Base-by-base conservation (phyloP, 2,113 vertebrate species). In the Rostratula benghalensis region DNA sequence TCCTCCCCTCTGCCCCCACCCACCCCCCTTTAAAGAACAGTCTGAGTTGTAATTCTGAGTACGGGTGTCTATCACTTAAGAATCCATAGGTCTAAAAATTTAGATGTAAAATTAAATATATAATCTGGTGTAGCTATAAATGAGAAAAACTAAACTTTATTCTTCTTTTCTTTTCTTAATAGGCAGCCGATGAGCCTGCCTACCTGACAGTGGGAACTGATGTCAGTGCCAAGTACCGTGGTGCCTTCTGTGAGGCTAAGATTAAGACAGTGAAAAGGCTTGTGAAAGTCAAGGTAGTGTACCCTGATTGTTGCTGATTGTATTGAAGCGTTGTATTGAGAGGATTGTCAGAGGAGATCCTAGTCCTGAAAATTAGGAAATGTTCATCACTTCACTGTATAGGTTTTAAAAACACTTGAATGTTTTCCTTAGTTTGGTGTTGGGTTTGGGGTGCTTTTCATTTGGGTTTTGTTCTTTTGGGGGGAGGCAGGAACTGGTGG, bases 181-280 rank as follows among this genome's bases (percentile, higher is more conserved):
- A 99, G 99, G 99, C 99, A 98, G 99, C 98, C 57, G 99, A 99
- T 87, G 99, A 99, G 98, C 99, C 99, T 98, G 99, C 99, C 99
- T 99, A 99, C 98, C 98, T 99, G 98, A 99, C 99, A 90, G 99
- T 99, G 98, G 99, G 99, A 94, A 99, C 99, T 2, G 99, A 99
- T 96, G 99, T 99, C 96, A 99, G 99, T 94, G 99, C 99, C 97
- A 99, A 99, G 97, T 99, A 99, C 98, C 98, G 99, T 74, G 99
- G 99, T 98, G 99, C 99, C 96, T 99, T 99, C 97, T 99, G 99
- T 8, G 99, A 99, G 98, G 99, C 99, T 81, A 99, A 99, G 97
- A 99, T 99, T 97, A 99, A 99, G 98, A 99, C 99, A 2, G 99
- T 99, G 86, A 99, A 99, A 77, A 98, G 99, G 61, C 98, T 99